Evolutionary conservation across 2,797 vertebrate genomes (phyloP), one percentile per base, ranked within the genome.

Genomic region (Neostethus bicornis): DNA sequence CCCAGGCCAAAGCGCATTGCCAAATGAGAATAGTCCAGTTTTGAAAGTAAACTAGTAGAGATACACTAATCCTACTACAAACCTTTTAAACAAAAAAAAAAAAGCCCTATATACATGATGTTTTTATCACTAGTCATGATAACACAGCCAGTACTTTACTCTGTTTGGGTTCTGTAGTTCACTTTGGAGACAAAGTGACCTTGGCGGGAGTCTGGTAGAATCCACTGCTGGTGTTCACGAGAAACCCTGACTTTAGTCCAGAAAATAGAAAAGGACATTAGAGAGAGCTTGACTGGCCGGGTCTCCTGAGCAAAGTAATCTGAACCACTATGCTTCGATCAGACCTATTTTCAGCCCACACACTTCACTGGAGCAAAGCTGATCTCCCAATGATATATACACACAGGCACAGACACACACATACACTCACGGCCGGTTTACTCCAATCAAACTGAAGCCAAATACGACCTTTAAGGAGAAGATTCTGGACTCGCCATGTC

Each of bases 291-390:
- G 63, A 57, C 75, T 70, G 68, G 64, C 47, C 9, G 45, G 66
- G 77, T 88, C 83, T 83, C 85, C 78, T 80, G 82, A 75, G 83
- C 76, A 68, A 70, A 83, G 38, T 39, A 39, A 39, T 39, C 4
- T 39, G 38, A 39, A 39, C 17, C 38, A 39, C 38, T 39, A 12
- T 39, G 39, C 38, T 39, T 39, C 38, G 78, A 88, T 89, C 83
- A 76, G 77, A 47, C 60, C 80, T 91, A 90, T 88, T 90, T 90
- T 86, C 48, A 77, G 85, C 85, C 60, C 75, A 75, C 79, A 75
- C 76, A 66, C 81, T 81, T 83, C 76, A 77, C 69, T 81, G 83
- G 73, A 75, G 80, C 80, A 83, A 86, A 90, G 68, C 77, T 81
- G 79, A 85, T 89, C 83, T 81, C 63, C 61, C 74, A 55, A 66